Conservation (phyloP, 2,797 vertebrate species). For the Prionace glauca region DNA sequence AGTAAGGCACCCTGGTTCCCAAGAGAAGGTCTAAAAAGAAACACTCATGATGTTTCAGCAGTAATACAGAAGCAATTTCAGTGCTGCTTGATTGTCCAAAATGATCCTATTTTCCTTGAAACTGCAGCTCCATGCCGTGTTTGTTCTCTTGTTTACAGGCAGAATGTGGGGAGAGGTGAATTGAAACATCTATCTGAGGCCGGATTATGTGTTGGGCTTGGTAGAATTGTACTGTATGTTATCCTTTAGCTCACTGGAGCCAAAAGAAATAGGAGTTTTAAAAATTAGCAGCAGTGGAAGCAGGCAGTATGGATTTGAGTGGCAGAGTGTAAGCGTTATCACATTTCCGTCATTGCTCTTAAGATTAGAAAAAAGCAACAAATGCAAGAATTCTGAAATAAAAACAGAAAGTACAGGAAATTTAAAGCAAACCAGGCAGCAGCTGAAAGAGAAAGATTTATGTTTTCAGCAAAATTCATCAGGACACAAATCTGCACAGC, state of each 20-base stretch:
- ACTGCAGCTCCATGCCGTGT: not conserved
- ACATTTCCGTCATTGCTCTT: not conserved
- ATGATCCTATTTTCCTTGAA: not conserved
- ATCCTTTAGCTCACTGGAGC: not conserved
- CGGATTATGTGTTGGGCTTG: not conserved
- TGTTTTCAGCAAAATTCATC: not conserved
- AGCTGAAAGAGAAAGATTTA: not conserved
- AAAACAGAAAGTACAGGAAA: not conserved
- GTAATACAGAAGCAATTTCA: not conserved
- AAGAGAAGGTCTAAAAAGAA: no score
- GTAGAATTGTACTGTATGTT: no score
- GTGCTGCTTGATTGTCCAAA: not conserved
- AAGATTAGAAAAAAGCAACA: not conserved
- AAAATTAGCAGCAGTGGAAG: not conserved
- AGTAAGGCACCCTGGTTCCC: no score
- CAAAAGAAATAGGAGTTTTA: not conserved
- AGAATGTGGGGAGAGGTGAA: not conserved
- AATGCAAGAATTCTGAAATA: not conserved
- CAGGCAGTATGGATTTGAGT: not conserved
- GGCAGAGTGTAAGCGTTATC: not conserved
- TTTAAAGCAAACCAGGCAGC: not conserved
- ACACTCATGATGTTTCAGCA: no score
- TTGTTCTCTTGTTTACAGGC: not conserved
- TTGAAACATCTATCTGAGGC: not conserved
- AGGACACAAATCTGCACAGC: not conserved